Base-by-base conservation (phyloP, 2,113 vertebrate genomes). In the Lamprotornis superbus region DNA sequence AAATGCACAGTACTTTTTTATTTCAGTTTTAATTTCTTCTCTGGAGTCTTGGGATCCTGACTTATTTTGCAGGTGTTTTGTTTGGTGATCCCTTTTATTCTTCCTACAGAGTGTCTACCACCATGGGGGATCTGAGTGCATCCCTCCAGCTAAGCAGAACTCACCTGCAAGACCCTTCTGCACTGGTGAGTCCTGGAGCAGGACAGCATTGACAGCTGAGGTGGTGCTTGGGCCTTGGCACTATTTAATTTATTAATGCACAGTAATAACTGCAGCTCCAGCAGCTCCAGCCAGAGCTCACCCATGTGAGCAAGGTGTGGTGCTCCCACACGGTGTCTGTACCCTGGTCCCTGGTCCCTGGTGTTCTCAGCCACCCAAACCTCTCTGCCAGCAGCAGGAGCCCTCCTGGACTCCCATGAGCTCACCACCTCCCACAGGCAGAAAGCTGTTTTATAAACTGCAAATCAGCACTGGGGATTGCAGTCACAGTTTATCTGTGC, bases 401-500 rank as follows among this genome's bases (percentile, higher is more conserved):
- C 65, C 20, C 75, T 93, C 46, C 52, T 33, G 46, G 40, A 59
- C 47, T 85, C 25, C 47, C n/a, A 3, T 4, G 35, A 77, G 50
- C 44, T 77, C 3, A 1, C 37, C 63, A 88, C 7, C 55, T 52
- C 55, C 55, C 71, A 67, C 39, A 35, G 18, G 75, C 74, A 80
- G 50, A 79, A 57, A 84, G 44, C 17, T 78, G 31, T 73, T 96
- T 83, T 44, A 80, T 68, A 83, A 91, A 86, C 73, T 67, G 61
- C 55, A 90, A 55, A 74, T 42, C 5, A 5, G 82, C 50, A 74
- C 68, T 35, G 47, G 63, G 50, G 50, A 42, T 13, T 64, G 63
- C 59, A 70, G 63, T 56, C 67, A 39, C 17, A 30, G 69, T 87
- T 92, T 53, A 25, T 61, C 69, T 89, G 33, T 0, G 6, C 57